A percentile compares a stretch with the other conserved stretches of the same genome.
These are phyloP conservation scores for Drosophila anomalata DNA, from an alignment of 2,888 invertebrate species.

Conservation along the genomic window DNA sequence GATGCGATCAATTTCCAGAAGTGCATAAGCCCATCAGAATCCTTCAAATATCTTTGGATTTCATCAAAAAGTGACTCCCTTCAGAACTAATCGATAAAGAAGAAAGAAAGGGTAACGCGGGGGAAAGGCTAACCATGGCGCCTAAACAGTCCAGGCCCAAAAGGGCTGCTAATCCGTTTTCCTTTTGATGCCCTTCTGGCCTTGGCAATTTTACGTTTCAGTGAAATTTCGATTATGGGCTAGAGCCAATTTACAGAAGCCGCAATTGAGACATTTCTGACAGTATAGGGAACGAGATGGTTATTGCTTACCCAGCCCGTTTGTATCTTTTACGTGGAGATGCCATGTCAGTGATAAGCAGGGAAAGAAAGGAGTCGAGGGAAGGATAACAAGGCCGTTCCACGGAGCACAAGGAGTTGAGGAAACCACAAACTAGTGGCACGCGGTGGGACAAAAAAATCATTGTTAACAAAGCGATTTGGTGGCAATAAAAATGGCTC, in stretches of 20 bases:
- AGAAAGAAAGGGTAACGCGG: slow-evolving; percentile 45
- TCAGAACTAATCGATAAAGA: slow-evolving; percentile 49
- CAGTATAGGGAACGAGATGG: slow-evolving; percentile 65
- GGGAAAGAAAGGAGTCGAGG: slow-evolving; percentile 17
- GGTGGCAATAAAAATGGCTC: slow-evolving; percentile 73
- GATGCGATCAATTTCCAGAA: background rate
- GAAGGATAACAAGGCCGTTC: slow-evolving; percentile 58
- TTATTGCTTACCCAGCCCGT: slow-evolving; percentile 59
- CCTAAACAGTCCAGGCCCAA: slow-evolving; percentile 54
- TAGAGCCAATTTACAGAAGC: slow-evolving; percentile 71
- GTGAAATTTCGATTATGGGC: slow-evolving; percentile 81
- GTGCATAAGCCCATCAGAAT: background rate
- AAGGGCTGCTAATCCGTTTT: slow-evolving; percentile 49
- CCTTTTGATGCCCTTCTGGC: slow-evolving; percentile 20
- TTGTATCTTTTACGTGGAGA: slow-evolving; percentile 62
- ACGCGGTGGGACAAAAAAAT: slow-evolving; percentile 61
- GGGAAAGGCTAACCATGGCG: slow-evolving; percentile 63
- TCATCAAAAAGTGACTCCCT: slow-evolving; percentile 39
- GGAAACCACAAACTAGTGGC: slow-evolving; percentile 61
- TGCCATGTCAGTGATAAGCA: slow-evolving; percentile 72
- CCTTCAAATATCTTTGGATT: slow-evolving; percentile 10
- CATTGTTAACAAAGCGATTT: slow-evolving; percentile 78
- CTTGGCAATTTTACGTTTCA: slow-evolving; percentile 81
- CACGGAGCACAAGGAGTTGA: slow-evolving; percentile 68
- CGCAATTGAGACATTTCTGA: slow-evolving; percentile 75